These are phyloP conservation scores for Pterostichus niger DNA, from an alignment of 2,888 invertebrate genomes.

Conservation along the genomic window DNA sequence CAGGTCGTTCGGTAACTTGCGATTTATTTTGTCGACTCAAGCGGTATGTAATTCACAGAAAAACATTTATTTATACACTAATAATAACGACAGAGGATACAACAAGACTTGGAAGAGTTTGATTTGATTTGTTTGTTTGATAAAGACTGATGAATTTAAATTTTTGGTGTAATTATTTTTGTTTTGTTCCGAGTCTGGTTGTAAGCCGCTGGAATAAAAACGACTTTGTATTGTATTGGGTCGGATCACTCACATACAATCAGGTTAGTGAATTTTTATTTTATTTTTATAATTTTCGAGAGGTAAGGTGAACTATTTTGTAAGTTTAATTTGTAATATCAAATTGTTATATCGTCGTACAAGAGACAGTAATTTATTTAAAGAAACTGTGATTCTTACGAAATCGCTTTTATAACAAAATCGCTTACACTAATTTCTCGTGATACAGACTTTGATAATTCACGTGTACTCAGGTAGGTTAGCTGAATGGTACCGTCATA, in stretches of 20 bases:
- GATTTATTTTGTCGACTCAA: constrained; percentile 57
- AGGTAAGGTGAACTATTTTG: constrained; percentile 55
- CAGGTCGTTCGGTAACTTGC: constrained; percentile 63
- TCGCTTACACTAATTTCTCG: constrained; percentile 63
- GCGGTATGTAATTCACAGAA: constrained; percentile 65
- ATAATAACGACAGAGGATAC: neutral
- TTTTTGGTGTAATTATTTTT: too few species aligned
- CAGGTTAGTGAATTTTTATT: constrained; percentile 66
- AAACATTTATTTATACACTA: constrained; percentile 55
- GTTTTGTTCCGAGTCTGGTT: constrained; percentile 51
- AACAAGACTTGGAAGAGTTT: constrained; percentile 14
- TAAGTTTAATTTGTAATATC: constrained; percentile 27
- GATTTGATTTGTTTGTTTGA: constrained; percentile 36
- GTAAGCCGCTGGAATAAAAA: neutral
- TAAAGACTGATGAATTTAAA: neutral
- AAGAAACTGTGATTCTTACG: constrained; percentile 64
- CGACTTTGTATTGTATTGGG: constrained; percentile 65
- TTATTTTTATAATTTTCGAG: constrained; percentile 58
- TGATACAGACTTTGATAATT: constrained; percentile 46
- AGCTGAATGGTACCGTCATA: constrained; percentile 58
- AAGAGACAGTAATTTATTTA: constrained; percentile 49
- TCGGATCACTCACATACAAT: constrained; percentile 64
- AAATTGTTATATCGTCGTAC: constrained; percentile 24
- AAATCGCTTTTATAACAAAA: constrained; percentile 64
- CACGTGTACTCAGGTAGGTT: constrained; percentile 64